Conservation (phyloP, 2,888 invertebrate species). For the Archips crataeganus region DNA sequence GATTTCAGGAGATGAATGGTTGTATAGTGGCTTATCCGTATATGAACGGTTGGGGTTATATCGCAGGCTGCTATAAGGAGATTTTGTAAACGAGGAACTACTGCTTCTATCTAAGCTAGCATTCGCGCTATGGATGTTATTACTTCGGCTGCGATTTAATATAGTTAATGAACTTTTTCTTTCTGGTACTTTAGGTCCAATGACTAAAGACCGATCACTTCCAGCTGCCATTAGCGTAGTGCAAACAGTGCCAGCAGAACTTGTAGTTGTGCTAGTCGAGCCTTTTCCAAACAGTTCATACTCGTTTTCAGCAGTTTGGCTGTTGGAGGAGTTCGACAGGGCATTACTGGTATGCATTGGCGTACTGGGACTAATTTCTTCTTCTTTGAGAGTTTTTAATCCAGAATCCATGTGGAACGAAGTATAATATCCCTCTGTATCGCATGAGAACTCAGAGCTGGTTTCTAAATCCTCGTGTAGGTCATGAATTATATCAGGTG, state of each 20-base stretch:
- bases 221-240: constrained; percentile 91
- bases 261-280: constrained; percentile 95
- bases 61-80: constrained; percentile 73
- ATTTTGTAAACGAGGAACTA: constrained; percentile 72
- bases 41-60: constrained; percentile 70
- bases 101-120: constrained; percentile 85
- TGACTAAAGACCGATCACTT: constrained; percentile 87
- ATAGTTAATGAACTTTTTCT: constrained; percentile 91
- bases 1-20: constrained; percentile 74
- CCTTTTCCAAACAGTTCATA: constrained; percentile 97
- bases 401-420: constrained; percentile 99
- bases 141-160: constrained; percentile 83
- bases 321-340: constrained; percentile 89
- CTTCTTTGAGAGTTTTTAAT: constrained; percentile 93
- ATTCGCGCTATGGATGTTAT: constrained; percentile 81
- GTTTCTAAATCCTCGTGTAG: constrained; percentile 94
- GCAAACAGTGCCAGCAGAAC: constrained; percentile 95
- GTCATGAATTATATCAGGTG: constrained; percentile 93
- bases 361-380: constrained; percentile 87
- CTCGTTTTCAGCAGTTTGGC: constrained; percentile 93
- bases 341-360: constrained; percentile 90
- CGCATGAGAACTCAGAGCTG: constrained; percentile 97
- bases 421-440: constrained; percentile 99
- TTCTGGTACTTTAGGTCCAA: constrained; percentile 93
- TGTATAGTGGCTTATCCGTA: constrained; percentile 68